These are phyloP conservation scores for Campaea margaritaria DNA, from an alignment of 2,888 invertebrate genomes.

Conservation along the genomic window DNA sequence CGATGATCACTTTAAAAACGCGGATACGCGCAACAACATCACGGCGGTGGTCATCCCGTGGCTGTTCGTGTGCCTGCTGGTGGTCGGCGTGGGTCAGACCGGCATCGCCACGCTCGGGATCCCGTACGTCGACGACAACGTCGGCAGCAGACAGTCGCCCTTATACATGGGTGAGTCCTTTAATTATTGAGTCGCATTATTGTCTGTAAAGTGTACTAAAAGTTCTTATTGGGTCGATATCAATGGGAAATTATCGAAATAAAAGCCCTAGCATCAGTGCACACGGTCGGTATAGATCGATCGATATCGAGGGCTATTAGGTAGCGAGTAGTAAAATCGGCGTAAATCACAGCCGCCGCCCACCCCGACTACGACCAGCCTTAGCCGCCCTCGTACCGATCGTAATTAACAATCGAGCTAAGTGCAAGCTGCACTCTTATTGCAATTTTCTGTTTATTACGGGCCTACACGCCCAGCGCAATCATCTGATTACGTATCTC, in stretches of 20 bases:
- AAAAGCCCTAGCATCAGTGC: too few species aligned
- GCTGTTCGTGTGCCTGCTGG: conserved; percentile 94
- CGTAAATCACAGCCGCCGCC: conserved; percentile 57
- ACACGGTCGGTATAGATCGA: conserved; percentile 10
- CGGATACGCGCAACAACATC: conserved; percentile 90
- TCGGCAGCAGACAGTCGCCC: conserved; percentile 95
- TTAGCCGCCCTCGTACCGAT: conserved; percentile 56
- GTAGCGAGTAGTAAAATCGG: conserved; percentile 50
- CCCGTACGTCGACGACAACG: conserved; percentile 97
- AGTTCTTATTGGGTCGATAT: too few species aligned
- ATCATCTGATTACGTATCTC: conserved; percentile 42
- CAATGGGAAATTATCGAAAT: too few species aligned
- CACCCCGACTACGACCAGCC: conserved; percentile 50
- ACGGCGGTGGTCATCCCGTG: conserved; percentile 93
- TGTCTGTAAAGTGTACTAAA: not conserved
- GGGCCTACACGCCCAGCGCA: conserved; percentile 33
- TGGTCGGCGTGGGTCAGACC: conserved; percentile 96
- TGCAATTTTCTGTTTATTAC: conserved; percentile 39
- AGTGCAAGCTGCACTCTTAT: conserved; percentile 47
- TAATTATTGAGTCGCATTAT: conserved; percentile 1
- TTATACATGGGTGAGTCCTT: conserved; percentile 92
- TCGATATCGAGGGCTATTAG: conserved; percentile 29
- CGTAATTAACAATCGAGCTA: conserved; percentile 56
- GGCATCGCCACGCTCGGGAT: conserved; percentile 96
- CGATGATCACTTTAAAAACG: conserved; percentile 86